These are phyloP conservation scores for Thereva nobilitata DNA, from an alignment of 2,888 invertebrate species.

Conservation along the genomic window DNA sequence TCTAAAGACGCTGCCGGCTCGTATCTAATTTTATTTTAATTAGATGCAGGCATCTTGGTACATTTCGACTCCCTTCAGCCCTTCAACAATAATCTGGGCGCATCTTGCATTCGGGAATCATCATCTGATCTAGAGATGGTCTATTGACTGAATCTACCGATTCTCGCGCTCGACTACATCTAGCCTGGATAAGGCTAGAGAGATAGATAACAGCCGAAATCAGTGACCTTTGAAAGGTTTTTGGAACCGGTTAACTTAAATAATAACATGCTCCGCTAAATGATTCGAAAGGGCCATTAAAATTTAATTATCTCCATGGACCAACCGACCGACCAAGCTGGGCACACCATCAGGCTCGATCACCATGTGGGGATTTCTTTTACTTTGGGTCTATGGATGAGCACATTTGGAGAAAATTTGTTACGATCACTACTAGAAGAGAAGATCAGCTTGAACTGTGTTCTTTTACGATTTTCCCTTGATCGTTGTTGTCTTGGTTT, in stretches of 20 bases:
- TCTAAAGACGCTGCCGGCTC: not conserved
- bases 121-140: not conserved
- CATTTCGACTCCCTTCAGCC: constrained; percentile 3
- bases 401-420: constrained; percentile 11
- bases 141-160: not conserved
- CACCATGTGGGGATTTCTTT: too few relatives aligned
- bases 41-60: constrained; percentile 14
- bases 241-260: constrained; percentile 26
- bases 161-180: not conserved
- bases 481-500: not conserved
- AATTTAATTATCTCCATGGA: constrained; percentile 30
- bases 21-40: constrained; percentile 29
- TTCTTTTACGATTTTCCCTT: constrained; percentile 1
- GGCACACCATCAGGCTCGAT: not conserved
- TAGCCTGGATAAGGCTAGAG: not conserved
- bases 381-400: not conserved
- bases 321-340: constrained; percentile 1
- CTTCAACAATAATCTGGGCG: not conserved
- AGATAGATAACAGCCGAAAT: constrained; percentile 16
- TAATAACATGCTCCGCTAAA: constrained; percentile 33
- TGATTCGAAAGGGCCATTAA: constrained; percentile 34
- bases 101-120: constrained; percentile 1
- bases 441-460: not conserved
- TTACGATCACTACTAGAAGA: not conserved
- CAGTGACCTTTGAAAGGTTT: constrained; percentile 26